Evolutionary conservation across 1,140 invertebrate species (phyloP), one percentile per base, ranked within the genome.

Genomic region (Chlorops oryzae): DNA sequence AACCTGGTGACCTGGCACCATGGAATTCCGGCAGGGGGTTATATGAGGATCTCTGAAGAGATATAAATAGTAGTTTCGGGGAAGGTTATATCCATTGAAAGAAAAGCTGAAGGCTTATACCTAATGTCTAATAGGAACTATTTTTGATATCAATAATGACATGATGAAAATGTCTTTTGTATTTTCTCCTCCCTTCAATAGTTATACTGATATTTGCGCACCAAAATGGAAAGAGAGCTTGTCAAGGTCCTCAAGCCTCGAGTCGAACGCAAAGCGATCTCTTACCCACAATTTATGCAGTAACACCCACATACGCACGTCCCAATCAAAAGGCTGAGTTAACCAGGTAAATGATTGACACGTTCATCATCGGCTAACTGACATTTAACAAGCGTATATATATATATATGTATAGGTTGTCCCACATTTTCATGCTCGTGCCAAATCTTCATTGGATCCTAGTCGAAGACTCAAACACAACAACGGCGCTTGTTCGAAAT

Each of bases 391-490:
- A 15, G 23, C 15, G 34, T 63, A 15, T 53, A 20, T 39, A 24
- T n/a, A 17, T 28, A 13, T n/a, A 1, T 23, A 17, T 7, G 17
- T 37, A 2, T 13, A 84, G 93, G 62, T 74, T 98, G 7, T 88
- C 89, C 3, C 90, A 98, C 65, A 91, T 94, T 0, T 82, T 99
- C 49, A 80, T 87, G 59, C 80, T 91, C 50, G 81, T 96, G 23
- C 85, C 87, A 45, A 90, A 92, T 65, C 78, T 98, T 47, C 93
- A 98, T 71, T 98, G 96, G 96, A 90, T 98, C 57, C 72, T 98
- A 28, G 80, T 98, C 9, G 96, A 98, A 75, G 96, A 98, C 74
- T 76, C 89, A 0, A 73, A 78, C 3, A 73, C 70, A 12, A 92
- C 87, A 63, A 90, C 86, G 1, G 62, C 78, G 24, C 74, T 96